Conservation (phyloP, 1,140 invertebrate genomes). For the Wasmannia auropunctata region DNA sequence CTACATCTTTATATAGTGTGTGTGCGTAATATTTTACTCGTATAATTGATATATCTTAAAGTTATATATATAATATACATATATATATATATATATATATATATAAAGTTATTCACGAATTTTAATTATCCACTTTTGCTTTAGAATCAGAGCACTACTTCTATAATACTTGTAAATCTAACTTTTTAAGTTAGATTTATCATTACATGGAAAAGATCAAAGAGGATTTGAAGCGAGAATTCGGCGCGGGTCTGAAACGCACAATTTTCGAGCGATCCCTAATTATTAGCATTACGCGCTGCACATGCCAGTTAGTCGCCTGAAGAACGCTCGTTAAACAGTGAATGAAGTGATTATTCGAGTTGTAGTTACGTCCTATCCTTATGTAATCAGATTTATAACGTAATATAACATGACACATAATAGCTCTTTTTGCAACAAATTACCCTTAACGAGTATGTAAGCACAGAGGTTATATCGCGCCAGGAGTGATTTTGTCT, state of each 20-base stretch:
- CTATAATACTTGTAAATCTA: not conserved
- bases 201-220: not conserved
- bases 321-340: not conserved
- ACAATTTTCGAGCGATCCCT: not conserved
- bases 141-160: not conserved
- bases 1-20: too few species aligned
- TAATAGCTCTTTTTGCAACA: constrained; percentile 22
- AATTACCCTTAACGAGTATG: not conserved
- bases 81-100: too few species aligned
- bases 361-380: not conserved
- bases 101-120: not conserved
- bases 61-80: too few species aligned
- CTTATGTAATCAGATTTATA: constrained; percentile 14
- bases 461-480: not conserved
- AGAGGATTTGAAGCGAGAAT: not conserved
- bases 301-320: not conserved
- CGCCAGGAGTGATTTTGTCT: not conserved
- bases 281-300: not conserved
- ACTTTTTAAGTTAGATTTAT: not conserved
- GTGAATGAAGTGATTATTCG: constrained; percentile 12
- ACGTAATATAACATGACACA: not conserved
- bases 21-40: too few species aligned
- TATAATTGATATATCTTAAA: too few species aligned
- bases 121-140: not conserved
- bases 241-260: not conserved